phyloP scores from a whole-genome alignment of 1,140 invertebrate species.

The Physella acuta region DNA sequence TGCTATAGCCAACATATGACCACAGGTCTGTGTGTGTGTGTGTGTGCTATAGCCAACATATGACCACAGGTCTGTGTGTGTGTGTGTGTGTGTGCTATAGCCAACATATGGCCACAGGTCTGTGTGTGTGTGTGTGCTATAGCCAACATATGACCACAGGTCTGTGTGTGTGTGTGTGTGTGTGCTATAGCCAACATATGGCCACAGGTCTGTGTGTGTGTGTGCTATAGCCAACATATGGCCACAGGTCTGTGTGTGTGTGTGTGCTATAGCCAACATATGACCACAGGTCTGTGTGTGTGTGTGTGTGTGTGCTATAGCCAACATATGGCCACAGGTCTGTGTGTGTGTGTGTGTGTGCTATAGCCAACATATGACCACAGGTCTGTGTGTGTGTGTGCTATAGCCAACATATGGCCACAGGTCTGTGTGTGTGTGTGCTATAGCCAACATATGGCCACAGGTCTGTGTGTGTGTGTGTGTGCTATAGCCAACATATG shows the following conservation, averaged over 20 bases:
- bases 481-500: constrained; percentile 3
- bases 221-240: neutral
- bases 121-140: neutral
- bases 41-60: neutral
- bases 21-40: neutral
- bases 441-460: neutral
- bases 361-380: too few relatives aligned
- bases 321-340: too few relatives aligned
- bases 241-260: neutral
- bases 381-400: neutral
- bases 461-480: constrained; percentile 9
- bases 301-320: too few relatives aligned
- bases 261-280: too few relatives aligned
- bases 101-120: neutral
- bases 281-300: too few relatives aligned
- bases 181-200: neutral
- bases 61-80: neutral
- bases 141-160: neutral
- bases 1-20: neutral
- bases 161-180: constrained; percentile 11
- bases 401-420: neutral
- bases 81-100: neutral
- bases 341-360: too few relatives aligned
- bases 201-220: constrained; percentile 11
- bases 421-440: constrained; percentile 2